phyloP scores from a whole-genome alignment of 2,113 vertebrate species.

The Spermophilus dauricus region DNA sequence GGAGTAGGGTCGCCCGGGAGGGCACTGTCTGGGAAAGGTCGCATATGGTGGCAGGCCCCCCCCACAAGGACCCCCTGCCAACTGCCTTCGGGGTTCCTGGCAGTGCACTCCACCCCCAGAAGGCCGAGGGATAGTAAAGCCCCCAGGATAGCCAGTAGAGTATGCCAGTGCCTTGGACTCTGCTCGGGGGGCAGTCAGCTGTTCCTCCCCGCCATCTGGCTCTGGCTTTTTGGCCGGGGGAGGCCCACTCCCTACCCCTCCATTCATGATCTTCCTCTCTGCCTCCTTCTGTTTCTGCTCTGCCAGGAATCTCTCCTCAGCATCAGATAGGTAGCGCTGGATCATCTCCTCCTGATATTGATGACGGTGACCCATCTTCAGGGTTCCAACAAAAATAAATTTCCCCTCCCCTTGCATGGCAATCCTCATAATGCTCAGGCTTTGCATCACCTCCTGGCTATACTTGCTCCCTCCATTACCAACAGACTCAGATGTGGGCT shows the following conservation, averaged over 20 bases:
- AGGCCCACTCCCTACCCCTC: conserved; percentile 66
- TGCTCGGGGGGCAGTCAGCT: conserved; percentile 78
- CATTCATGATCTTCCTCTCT: conserved; percentile 88
- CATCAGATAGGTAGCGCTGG: conserved; percentile 95
- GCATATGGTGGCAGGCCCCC: conserved; percentile 92
- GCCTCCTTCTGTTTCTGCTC: conserved; percentile 94
- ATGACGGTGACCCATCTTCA: conserved; percentile 95
- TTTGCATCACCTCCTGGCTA: conserved; percentile 94
- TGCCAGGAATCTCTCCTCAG: conserved; percentile 93
- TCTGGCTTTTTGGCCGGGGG: conserved; percentile 83
- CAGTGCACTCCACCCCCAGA: conserved; percentile 88
- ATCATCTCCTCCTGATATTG: conserved; percentile 99
- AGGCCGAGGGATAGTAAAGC: conserved; percentile 93
- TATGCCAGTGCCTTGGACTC: conserved; percentile 83
- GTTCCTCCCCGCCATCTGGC: conserved; percentile 84
- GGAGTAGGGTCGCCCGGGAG: conserved; percentile 85
- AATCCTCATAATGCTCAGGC: conserved; percentile 93
- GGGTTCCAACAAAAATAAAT: conserved; percentile 94
- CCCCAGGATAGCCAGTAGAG: conserved; percentile 90
- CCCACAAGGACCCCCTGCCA: conserved; percentile 91
- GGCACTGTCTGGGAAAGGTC: conserved; percentile 94
- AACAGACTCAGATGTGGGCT: conserved; percentile 69
- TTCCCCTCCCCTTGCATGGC: conserved; percentile 97
- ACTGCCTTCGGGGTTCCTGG: conserved; percentile 92
- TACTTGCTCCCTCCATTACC: conserved; percentile 91